A percentile compares a stretch with the other conserved stretches of the same genome.
Conservation (phyloP, 2,113 vertebrate species). For the Lonchura striata region DNA sequence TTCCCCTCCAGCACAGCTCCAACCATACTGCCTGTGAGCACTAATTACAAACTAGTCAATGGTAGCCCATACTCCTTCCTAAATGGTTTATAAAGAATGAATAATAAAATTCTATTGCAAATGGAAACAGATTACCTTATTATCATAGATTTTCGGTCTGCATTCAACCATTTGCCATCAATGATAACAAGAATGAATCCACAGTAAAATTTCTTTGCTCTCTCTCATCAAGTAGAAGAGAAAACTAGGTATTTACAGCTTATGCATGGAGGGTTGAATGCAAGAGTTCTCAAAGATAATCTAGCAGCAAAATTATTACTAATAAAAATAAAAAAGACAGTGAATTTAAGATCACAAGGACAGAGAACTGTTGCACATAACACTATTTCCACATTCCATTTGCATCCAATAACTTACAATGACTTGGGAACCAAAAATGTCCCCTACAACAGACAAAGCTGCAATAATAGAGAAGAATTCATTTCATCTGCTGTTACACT, state of each 20-base stretch:
- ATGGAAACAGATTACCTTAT: slow-evolving; percentile 26
- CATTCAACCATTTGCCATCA: neutral
- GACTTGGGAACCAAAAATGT: neutral
- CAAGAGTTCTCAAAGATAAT: neutral
- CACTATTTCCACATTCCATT: neutral
- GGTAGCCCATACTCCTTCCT: neutral
- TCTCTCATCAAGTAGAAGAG: neutral
- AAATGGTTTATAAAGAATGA: slow-evolving; percentile 13
- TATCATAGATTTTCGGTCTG: neutral
- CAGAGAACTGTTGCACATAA: neutral
- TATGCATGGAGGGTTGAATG: neutral
- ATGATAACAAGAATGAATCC: neutral
- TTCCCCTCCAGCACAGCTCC: neutral
- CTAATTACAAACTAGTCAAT: slow-evolving; percentile 49
- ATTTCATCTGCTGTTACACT: neutral
- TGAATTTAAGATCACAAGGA: neutral
- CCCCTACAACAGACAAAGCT: neutral
- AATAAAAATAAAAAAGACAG: neutral
- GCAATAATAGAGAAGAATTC: neutral
- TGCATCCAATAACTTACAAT: neutral
- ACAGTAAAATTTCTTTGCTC: neutral
- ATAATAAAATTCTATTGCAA: slow-evolving; percentile 26
- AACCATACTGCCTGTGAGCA: slow-evolving; percentile 7
- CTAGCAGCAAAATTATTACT: neutral
- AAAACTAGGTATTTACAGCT: neutral